phyloP scores from a whole-genome alignment of 2,888 invertebrate species.

The Clusia tigrina region DNA sequence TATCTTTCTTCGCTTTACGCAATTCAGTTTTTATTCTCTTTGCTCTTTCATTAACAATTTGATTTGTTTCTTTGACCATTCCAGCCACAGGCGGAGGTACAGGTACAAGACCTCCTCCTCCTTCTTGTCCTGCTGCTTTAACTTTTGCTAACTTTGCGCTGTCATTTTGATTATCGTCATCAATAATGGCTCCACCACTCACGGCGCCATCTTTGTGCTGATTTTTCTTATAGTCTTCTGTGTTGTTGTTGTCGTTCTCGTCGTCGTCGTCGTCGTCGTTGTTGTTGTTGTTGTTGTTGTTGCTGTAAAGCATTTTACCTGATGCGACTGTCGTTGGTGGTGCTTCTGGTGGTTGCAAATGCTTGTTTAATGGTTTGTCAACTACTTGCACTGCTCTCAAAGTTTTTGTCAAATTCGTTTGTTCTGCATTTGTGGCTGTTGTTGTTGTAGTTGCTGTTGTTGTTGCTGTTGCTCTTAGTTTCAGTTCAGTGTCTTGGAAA shows the following conservation, averaged over 20 bases:
- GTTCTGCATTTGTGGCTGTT: no score
- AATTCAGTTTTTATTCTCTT: neutral
- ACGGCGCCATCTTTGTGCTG: neutral
- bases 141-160: slow-evolving; percentile 35
- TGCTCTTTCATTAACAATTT: no score
- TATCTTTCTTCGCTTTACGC: neutral
- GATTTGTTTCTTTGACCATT: no score
- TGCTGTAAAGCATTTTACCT: slow-evolving; percentile 47
- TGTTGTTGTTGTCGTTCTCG: no score
- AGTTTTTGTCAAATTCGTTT: no score
- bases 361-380: slow-evolving; percentile 61
- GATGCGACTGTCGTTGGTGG: slow-evolving; percentile 34
- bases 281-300: slow-evolving; percentile 14
- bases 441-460: no score
- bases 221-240: neutral
- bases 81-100: no score
- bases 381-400: slow-evolving; percentile 34
- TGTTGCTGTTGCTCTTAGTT: slow-evolving; percentile 31
- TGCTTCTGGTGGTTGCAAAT: no score
- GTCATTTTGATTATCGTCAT: slow-evolving; percentile 56
- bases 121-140: slow-evolving; percentile 26
- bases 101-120: no score
- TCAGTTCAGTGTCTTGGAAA: neutral
- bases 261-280: slow-evolving; percentile 16
- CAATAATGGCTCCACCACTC: slow-evolving; percentile 48